Base-by-base conservation (phyloP, 2,888 invertebrate species). In the Cantharis rustica region DNA sequence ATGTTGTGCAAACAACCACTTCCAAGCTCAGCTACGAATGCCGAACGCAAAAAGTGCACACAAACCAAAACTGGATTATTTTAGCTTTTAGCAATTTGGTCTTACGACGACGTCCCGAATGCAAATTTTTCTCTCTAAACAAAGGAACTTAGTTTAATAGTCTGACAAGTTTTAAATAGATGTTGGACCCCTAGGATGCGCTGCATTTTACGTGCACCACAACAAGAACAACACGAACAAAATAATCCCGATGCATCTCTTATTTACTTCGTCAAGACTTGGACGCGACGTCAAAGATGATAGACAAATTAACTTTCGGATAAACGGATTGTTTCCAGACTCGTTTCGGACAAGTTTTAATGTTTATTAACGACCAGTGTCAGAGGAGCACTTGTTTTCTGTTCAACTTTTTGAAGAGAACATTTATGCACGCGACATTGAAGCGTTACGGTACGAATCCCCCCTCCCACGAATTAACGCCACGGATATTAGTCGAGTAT, bases 1-100 rank as follows among this genome's bases (percentile, higher is more conserved):
- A 47, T 47, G 47, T 83, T 84, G 76, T 83, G 81, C 81, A 81
- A 83, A 83, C 81, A 47, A 47, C 47, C 82, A 82, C 82, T 76
- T 80, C 69, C 72, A 80, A 72, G 79, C 81, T 75, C 70, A 63
- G 75, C 69, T 71, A 79, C 23, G 81, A 81, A 47, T n/a, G 47
- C 47, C 47, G 47, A 47, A n/a, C 47, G n/a, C 47, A 47, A 82
- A 80, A 77, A 75, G 76, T 72, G 10, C 27, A 26, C 69, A 77
- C 20, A 80, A 79, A 76, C 75, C 78, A 73, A 82, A 81, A 82
- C 82, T 80, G 81, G 81, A 83, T 80, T 83, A 79, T 31, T 70
- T 23, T 64, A 78, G 77, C 78, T 78, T 77, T 79, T 74, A 75
- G 79, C 69, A 72, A 71, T 77, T 69, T 72, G 75, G 74, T 73